Base-by-base conservation (phyloP, 1,140 invertebrate species). In the Drosophila quadrilineata region DNA sequence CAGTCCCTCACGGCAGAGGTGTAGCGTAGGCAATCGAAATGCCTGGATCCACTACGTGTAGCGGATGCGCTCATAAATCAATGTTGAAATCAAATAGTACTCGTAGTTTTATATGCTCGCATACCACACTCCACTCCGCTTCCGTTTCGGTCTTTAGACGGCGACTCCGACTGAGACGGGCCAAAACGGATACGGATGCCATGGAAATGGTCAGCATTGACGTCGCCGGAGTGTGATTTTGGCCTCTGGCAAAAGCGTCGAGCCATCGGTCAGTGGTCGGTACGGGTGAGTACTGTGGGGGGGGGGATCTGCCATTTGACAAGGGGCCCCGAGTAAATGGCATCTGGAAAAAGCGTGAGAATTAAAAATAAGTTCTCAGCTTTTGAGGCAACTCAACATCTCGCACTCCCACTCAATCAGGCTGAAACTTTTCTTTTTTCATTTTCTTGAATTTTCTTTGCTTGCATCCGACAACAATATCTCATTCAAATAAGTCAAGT, bases 21-120 rank as follows among this genome's bases (percentile, higher is more conserved):
- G 21, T 33, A 19, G 24, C 33, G 21, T 33, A 31, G 50, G 54
- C 60, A 66, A 66, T 73, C 60, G 58, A 54, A 54, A 40, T 46
- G 41, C 21, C 24, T 53, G 71, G 59, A 48, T 50, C 40, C 45
- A 43, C 59, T 77, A 82, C 77, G 77, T 82, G 77, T 71, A 85
- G 66, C 80, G 79, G 80, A 85, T 75, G 84, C 59, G 79, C 71
- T 85, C 79, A 85, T 85, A 85, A 85, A 85, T 85, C 79, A 85
- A 85, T 85, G 79, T 70, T 85, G 80, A 85, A 85, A 85, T 85
- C 79, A 85, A 85, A 85, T 85, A 85, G 79, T 59, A 65, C 62
- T 65, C 62, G 54, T 74, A 71, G 71, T 85, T 85, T 65, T 73
- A 53, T 73, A 62, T 62, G 54, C 56, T 69, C 53, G 49, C 35